Conservation (phyloP, 2,113 vertebrate genomes). For the Brachyistius frenatus region DNA sequence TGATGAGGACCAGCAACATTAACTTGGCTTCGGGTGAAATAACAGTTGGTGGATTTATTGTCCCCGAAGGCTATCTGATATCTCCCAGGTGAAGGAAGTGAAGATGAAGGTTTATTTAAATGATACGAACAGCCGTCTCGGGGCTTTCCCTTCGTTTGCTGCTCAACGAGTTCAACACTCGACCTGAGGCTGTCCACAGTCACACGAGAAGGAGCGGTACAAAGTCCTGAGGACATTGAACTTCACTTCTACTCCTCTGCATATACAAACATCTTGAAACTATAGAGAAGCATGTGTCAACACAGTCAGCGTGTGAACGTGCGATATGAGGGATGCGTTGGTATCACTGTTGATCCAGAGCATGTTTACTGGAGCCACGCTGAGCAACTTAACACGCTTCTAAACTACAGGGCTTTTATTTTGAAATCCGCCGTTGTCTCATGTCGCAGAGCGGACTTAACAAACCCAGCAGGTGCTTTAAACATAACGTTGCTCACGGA, state of each 20-base stretch:
- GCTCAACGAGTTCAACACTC: neutral
- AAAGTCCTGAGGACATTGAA: slow-evolving; percentile 34
- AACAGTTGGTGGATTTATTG: slow-evolving; percentile 7
- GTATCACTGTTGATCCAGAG: neutral
- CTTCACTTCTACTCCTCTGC: slow-evolving; percentile 14
- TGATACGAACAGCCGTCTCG: neutral
- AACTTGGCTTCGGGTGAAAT: neutral
- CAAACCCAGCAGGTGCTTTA: too few relatives aligned
- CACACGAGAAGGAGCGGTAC: neutral
- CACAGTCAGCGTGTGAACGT: neutral
- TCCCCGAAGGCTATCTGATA: neutral
- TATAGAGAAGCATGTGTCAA: slow-evolving; percentile 7
- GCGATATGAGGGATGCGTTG: neutral
- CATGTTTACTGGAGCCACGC: too few relatives aligned
- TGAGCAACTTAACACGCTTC: too few relatives aligned
- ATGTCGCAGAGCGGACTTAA: too few relatives aligned
- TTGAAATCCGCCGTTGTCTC: neutral
- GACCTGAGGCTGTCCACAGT: neutral
- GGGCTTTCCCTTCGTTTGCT: slow-evolving; percentile 23
- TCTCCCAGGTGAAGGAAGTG: slow-evolving; percentile 21
- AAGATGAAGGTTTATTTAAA: slow-evolving; percentile 28
- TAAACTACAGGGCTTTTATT: slow-evolving; percentile 19
- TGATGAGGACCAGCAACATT: neutral
- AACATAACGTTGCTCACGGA: slow-evolving; percentile 11
- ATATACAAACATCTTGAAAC: slow-evolving; percentile 53